Percentiles rank a stretch among this genome's conserved stretches.
These are phyloP conservation scores for Petrolisthes manimaculis DNA, from an alignment of 2,888 invertebrate genomes.

Conservation along the genomic window DNA sequence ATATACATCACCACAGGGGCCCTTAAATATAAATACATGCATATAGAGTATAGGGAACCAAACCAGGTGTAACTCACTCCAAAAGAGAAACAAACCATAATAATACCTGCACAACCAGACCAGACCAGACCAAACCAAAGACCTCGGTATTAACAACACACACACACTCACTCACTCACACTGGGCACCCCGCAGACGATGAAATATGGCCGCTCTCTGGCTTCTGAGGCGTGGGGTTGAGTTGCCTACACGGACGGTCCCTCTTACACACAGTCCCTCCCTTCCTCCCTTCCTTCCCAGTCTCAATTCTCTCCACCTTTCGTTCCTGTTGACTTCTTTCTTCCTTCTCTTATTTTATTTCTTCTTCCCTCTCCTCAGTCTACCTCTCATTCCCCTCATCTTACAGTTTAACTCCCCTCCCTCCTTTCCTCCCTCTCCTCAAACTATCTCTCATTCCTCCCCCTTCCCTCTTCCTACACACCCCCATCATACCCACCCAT, in stretches of 20 bases:
- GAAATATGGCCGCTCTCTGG: slow-evolving; percentile 38
- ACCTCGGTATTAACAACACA: background rate
- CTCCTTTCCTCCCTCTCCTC: background rate
- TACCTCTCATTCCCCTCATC: background rate
- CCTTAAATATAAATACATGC: too few relatives aligned
- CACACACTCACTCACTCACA: slow-evolving; percentile 24
- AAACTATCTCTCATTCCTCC: background rate
- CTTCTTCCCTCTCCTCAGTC: background rate
- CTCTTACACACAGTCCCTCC: too few relatives aligned
- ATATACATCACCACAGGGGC: too few relatives aligned
- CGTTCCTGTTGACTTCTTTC: too few relatives aligned
- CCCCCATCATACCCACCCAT: background rate
- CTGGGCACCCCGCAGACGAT: slow-evolving; percentile 53
- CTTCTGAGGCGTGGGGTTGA: slow-evolving; percentile 31
- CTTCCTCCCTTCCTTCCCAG: too few relatives aligned
- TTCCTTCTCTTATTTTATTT: too few relatives aligned
- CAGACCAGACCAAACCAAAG: background rate
- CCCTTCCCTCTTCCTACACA: too few relatives aligned
- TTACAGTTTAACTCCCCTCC: background rate
- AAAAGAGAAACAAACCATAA: too few relatives aligned
- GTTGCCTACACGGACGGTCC: too few relatives aligned
- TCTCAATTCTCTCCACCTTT: background rate
- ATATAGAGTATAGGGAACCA: too few relatives aligned
- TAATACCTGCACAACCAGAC: background rate
- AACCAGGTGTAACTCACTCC: too few relatives aligned